phyloP scores from a whole-genome alignment of 1,140 invertebrate species.

The Lutraria rhynchaena region DNA sequence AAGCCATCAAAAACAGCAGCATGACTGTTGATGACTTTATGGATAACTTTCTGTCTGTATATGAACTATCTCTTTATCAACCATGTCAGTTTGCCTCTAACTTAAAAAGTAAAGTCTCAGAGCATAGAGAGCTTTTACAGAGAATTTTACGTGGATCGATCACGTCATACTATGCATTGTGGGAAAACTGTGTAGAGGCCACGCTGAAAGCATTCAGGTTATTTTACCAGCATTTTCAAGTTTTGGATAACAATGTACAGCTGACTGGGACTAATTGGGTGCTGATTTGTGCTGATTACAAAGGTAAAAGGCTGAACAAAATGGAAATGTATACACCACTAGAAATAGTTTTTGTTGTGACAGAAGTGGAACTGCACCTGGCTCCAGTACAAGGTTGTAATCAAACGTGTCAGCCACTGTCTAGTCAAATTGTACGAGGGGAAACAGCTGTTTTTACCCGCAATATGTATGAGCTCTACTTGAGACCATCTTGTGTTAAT shows the following conservation, averaged over 20 bases:
- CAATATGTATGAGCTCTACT: constrained; percentile 5
- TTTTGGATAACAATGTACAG: constrained; percentile 19
- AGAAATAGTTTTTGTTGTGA: constrained; percentile 1
- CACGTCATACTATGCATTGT: constrained; percentile 13
- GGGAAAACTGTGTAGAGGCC: constrained; percentile 29
- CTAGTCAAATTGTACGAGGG: not conserved
- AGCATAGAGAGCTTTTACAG: not conserved
- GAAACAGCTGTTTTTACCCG: constrained; percentile 1
- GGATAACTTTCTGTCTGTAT: not conserved
- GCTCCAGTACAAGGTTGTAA: not conserved
- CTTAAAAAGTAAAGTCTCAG: constrained; percentile 3
- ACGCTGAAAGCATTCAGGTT: constrained; percentile 15
- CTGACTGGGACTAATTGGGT: constrained; percentile 34
- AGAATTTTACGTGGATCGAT: not conserved
- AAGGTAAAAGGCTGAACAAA: not conserved
- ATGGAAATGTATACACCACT: constrained; percentile 15
- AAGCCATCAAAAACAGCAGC: too few relatives aligned
- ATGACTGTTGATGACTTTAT: not conserved
- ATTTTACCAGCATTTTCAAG: not conserved
- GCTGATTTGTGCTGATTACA: constrained; percentile 11
- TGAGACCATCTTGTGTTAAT: not conserved
- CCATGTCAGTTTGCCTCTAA: constrained; percentile 38
- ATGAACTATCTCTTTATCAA: constrained; percentile 12
- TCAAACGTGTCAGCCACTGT: not conserved
- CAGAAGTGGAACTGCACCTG: constrained; percentile 4